Percentiles rank a stretch among this genome's conserved stretches.
Evolutionary conservation across 2,888 invertebrate species (phyloP).

Genomic region (Scaptomyza polygonia): DNA sequence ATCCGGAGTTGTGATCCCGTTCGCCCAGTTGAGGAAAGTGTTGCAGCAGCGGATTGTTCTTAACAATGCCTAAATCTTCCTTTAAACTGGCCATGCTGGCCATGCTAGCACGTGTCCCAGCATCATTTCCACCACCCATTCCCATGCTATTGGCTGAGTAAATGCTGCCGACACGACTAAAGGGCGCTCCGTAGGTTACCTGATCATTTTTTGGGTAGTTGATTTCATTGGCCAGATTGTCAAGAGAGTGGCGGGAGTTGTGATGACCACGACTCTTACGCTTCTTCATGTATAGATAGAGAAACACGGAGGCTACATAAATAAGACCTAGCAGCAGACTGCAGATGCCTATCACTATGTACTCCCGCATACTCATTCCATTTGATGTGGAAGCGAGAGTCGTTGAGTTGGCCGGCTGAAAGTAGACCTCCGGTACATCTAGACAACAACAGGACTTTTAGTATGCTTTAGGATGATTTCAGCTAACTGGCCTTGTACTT

Average conservation of each 20-base stretch:
- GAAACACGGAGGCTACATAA: slow-evolving; percentile 93
- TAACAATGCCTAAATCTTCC: slow-evolving; percentile 89
- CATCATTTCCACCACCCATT: slow-evolving; percentile 68
- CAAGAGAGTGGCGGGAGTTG: slow-evolving; percentile 80
- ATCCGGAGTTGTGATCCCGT: slow-evolving; percentile 85
- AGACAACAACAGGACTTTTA: neutral
- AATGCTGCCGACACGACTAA: slow-evolving; percentile 82
- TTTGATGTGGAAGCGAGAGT: slow-evolving; percentile 86
- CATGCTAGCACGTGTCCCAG: slow-evolving; percentile 71
- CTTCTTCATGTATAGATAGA: slow-evolving; percentile 91
- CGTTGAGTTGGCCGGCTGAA: slow-evolving; percentile 86
- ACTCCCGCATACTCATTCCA: slow-evolving; percentile 90
- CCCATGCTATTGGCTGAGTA: slow-evolving; percentile 81
- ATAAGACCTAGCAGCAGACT: slow-evolving; percentile 93
- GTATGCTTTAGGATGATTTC: neutral
- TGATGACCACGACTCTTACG: slow-evolving; percentile 84
- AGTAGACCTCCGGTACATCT: slow-evolving; percentile 93
- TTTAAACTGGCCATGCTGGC: slow-evolving; percentile 82
- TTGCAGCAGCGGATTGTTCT: slow-evolving; percentile 90
- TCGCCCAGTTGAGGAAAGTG: slow-evolving; percentile 87
- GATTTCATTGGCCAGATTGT: slow-evolving; percentile 83
- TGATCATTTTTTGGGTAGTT: slow-evolving; percentile 85
- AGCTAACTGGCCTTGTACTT: slow-evolving; percentile 75
- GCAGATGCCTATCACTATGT: slow-evolving; percentile 92
- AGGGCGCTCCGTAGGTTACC: slow-evolving; percentile 83